A percentile compares a stretch with the other conserved stretches of the same genome.
Conservation (phyloP, 2,797 vertebrate species). For the Enteromius anoplus region DNA sequence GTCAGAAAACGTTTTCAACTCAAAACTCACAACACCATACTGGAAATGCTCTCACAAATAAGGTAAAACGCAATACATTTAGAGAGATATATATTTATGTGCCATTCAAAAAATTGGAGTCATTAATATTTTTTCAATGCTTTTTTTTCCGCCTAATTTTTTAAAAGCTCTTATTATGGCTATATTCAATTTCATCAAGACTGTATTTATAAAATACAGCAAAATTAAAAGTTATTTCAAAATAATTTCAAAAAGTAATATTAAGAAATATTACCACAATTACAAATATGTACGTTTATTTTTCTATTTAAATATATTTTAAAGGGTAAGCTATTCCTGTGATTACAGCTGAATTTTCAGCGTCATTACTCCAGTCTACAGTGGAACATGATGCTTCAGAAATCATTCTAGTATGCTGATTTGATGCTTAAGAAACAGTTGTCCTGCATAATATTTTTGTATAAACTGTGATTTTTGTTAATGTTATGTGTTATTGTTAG, state of each 20-base stretch:
- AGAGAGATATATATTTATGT: background rate
- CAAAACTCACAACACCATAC: background rate
- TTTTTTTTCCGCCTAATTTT: background rate
- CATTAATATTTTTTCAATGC: background rate
- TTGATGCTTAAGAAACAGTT: background rate
- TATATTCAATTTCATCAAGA: background rate
- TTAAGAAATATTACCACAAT: background rate
- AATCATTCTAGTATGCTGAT: background rate
- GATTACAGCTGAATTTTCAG: background rate
- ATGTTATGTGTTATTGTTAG: background rate
- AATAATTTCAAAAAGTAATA: background rate
- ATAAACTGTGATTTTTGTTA: background rate
- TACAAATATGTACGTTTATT: background rate
- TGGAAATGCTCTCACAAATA: background rate
- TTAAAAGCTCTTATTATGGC: background rate
- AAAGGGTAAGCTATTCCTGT: background rate
- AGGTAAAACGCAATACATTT: background rate
- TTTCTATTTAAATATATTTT: background rate
- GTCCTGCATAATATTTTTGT: background rate
- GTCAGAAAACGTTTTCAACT: background rate
- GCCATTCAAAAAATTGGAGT: background rate
- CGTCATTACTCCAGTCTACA: background rate
- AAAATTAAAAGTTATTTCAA: background rate
- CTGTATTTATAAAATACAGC: background rate
- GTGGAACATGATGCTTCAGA: background rate